phyloP scores from a whole-genome alignment of 1,140 invertebrate genomes.

The fruit fly (Drosophila melanogaster) region DNA sequence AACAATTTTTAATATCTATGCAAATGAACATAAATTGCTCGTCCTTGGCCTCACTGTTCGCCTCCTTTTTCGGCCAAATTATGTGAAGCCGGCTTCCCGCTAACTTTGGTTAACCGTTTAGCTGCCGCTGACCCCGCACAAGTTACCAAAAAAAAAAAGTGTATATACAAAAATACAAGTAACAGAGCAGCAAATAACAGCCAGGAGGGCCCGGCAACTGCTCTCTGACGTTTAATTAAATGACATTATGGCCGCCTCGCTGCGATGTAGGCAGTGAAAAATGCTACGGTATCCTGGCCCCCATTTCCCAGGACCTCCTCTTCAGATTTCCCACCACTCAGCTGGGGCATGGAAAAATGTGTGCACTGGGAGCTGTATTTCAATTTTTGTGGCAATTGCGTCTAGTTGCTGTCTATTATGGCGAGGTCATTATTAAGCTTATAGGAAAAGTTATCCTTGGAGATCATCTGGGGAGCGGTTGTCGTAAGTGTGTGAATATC shows the following conservation, averaged over 20 bases:
- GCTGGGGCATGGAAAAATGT: conserved; percentile 43
- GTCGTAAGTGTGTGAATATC: conserved; percentile 24
- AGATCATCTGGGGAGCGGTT: conserved; percentile 39
- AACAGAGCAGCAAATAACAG: conserved; percentile 36
- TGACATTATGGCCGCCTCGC: conserved; percentile 72
- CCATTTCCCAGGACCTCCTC: conserved; percentile 23
- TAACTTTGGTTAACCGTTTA: conserved; percentile 80
- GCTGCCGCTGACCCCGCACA: conserved; percentile 63
- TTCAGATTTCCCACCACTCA: conserved; percentile 10
- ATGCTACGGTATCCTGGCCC: conserved; percentile 49
- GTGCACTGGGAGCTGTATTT: conserved; percentile 76
- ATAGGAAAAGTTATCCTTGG: conserved; percentile 48
- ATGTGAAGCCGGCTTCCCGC: conserved; percentile 34
- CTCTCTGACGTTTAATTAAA: conserved; percentile 82
- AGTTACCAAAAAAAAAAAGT: conserved; percentile 35
- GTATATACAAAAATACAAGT: conserved; percentile 20
- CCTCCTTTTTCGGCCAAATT: conserved; percentile 34
- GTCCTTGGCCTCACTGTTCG: conserved; percentile 39
- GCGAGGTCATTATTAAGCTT: conserved; percentile 45
- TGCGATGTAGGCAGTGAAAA: conserved; percentile 68
- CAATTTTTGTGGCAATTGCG: conserved; percentile 68
- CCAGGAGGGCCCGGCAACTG: conserved; percentile 54
- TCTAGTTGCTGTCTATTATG: conserved; percentile 63
- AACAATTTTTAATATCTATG: conserved; percentile 84
- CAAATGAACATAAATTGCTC: conserved; percentile 82